These are phyloP conservation scores for Coptodon bakossiorum DNA, from an alignment of 2,113 vertebrate genomes.

Conservation along the genomic window DNA sequence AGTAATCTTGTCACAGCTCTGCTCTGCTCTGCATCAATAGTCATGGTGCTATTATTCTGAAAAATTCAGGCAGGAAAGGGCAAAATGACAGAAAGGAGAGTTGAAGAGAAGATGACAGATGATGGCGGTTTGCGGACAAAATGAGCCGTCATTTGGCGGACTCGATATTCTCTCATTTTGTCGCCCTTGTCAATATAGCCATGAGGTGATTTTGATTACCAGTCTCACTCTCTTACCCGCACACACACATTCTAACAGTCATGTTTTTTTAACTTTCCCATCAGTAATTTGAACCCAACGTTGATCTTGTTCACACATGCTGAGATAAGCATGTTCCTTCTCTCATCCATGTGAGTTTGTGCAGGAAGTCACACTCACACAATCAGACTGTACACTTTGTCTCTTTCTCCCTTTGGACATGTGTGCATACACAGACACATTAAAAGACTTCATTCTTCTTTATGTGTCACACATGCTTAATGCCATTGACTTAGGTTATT, in stretches of 20 bases:
- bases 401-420: neutral
- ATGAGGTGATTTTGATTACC: neutral
- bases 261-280: neutral
- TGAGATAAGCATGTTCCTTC: neutral
- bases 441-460: neutral
- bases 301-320: neutral
- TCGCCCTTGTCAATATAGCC: neutral
- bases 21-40: slow-evolving; percentile 23
- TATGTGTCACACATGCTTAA: neutral
- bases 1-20: slow-evolving; percentile 30
- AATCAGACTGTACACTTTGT: neutral
- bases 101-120: neutral
- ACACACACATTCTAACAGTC: neutral
- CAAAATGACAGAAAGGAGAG: neutral
- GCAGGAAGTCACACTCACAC: neutral
- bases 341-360: neutral
- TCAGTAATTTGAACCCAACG: neutral
- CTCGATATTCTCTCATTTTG: neutral
- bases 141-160: neutral
- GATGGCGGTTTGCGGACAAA: neutral
- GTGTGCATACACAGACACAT: neutral
- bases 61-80: neutral
- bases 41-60: neutral
- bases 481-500: neutral
- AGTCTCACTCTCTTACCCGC: neutral